Conservation (phyloP, 1,140 invertebrate species). For the Sycophaga agraensis region DNA sequence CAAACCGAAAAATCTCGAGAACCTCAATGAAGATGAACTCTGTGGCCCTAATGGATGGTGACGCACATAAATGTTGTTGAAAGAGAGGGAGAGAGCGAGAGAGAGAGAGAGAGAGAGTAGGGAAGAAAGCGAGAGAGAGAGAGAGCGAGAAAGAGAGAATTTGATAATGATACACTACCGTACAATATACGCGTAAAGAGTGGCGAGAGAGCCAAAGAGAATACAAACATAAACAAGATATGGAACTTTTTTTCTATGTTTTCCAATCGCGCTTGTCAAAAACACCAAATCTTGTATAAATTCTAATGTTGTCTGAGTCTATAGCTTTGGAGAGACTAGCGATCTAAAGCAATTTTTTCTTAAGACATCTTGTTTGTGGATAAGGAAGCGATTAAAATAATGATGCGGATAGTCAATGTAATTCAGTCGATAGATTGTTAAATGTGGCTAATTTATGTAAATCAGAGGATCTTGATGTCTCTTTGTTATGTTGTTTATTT, state of each 20-base stretch:
- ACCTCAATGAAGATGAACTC: not conserved
- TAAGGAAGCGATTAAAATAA: too few relatives aligned
- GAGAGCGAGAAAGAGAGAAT: not conserved
- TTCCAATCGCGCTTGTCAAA: conserved; percentile 2
- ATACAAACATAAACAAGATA: not conserved
- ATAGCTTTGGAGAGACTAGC: too few relatives aligned
- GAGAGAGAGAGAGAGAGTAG: not conserved
- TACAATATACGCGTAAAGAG: not conserved
- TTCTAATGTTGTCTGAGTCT: not conserved
- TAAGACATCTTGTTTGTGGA: too few relatives aligned
- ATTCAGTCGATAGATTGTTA: too few relatives aligned
- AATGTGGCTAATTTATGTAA: too few relatives aligned
- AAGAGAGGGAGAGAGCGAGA: conserved; percentile 7
- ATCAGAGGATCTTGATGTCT: too few relatives aligned
- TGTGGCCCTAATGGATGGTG: too few relatives aligned
- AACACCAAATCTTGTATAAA: conserved; percentile 8
- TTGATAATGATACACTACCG: not conserved
- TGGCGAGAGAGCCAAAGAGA: conserved; percentile 15
- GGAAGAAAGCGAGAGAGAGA: not conserved
- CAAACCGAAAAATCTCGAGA: not conserved
- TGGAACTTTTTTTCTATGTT: not conserved
- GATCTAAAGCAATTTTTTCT: not conserved
- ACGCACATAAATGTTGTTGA: too few relatives aligned
- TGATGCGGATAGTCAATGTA: too few relatives aligned
- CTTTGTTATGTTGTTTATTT: too few relatives aligned